phyloP scores from a whole-genome alignment of 2,797 vertebrate genomes.

The Sebastes steindachneri region DNA sequence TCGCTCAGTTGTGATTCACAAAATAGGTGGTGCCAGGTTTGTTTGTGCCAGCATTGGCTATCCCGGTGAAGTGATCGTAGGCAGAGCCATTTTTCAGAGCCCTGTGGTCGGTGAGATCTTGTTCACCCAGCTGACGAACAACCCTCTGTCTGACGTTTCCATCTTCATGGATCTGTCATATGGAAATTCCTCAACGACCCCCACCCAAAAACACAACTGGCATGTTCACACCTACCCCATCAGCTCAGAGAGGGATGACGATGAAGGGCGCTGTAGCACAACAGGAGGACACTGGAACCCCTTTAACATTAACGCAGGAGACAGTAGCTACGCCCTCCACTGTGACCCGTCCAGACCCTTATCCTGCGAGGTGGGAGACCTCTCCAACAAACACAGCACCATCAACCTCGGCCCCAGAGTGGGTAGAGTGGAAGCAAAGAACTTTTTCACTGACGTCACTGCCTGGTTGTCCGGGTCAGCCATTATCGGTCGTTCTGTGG shows the following conservation, averaged over 20 bases:
- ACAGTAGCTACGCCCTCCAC: slow-evolving; percentile 69
- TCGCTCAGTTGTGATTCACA: slow-evolving; percentile 84
- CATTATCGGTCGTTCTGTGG: slow-evolving; percentile 81
- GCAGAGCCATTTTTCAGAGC: slow-evolving; percentile 73
- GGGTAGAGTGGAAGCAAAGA: slow-evolving; percentile 64
- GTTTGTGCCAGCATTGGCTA: slow-evolving; percentile 81
- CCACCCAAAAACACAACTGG: slow-evolving; percentile 83
- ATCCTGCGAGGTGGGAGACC: slow-evolving; percentile 84
- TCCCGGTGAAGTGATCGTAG: slow-evolving; percentile 75
- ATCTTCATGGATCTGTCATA: slow-evolving; percentile 82
- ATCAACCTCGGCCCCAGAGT: slow-evolving; percentile 61
- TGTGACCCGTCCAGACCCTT: slow-evolving; percentile 76
- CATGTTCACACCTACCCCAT: slow-evolving; percentile 84
- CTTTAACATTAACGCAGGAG: slow-evolving; percentile 52
- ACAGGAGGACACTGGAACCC: slow-evolving; percentile 86
- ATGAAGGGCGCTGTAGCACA: slow-evolving; percentile 67
- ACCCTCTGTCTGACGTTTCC: slow-evolving; percentile 83
- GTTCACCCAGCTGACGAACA: slow-evolving; percentile 78
- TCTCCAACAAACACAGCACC: slow-evolving; percentile 72
- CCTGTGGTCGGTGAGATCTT: slow-evolving; percentile 80
- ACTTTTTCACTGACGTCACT: slow-evolving; percentile 84
- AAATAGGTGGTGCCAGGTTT: slow-evolving; percentile 53
- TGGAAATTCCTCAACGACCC: slow-evolving; percentile 44
- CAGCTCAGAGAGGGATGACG: slow-evolving; percentile 79
- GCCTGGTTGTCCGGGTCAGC: slow-evolving; percentile 70